Evolutionary conservation across 2,113 vertebrate species (phyloP), one percentile per base, ranked within the genome.

Genomic region (Solea solea): DNA sequence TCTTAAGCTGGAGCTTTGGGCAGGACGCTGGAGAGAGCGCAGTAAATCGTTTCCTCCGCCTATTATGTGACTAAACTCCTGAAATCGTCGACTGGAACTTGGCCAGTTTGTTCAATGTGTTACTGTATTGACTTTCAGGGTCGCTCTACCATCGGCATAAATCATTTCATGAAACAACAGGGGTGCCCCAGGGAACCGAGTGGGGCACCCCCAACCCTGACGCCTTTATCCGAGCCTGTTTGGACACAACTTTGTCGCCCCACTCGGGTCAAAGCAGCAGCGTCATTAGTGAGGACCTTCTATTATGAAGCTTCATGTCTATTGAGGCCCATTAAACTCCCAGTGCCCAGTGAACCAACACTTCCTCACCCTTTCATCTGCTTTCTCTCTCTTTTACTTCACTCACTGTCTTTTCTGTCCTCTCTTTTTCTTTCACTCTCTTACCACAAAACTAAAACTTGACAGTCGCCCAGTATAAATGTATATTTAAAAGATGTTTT

Each of bases 311-410:
- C 73, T 76, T 86, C 69, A 44, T 41, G 68, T 82, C 81, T 88
- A 91, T 89, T 90, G 87, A 89, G 83, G 75, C 50, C 73, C 64
- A 85, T 14, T 80, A 78, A 86, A 86, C 76, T 64, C 21, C 21
- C 67, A 67, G 59, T 58, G 68, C 9, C 71, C 75, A 83, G 15
- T 82, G 75, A 89, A 77, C 80, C 83, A 75, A 59, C 34, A 69
- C 59, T 64, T 44, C 46, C 64, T 55, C 59, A 54, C 15, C 51
- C 54, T 55, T 67, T 80, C 63, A 74, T 82, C 70, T 74, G 62
- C 45, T 72, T 48, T 55, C 39, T 64, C 52, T 58, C 9, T 12
- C 64, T 62, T 54, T 65, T 62, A 55, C 34, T 53, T 41, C 9
- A 28, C 54, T 28, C 8, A 13, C 57, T 6, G n/a, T 41, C 27